These are phyloP conservation scores for Stigmatopora nigra DNA, from an alignment of 2,113 vertebrate genomes.

Conservation along the genomic window DNA sequence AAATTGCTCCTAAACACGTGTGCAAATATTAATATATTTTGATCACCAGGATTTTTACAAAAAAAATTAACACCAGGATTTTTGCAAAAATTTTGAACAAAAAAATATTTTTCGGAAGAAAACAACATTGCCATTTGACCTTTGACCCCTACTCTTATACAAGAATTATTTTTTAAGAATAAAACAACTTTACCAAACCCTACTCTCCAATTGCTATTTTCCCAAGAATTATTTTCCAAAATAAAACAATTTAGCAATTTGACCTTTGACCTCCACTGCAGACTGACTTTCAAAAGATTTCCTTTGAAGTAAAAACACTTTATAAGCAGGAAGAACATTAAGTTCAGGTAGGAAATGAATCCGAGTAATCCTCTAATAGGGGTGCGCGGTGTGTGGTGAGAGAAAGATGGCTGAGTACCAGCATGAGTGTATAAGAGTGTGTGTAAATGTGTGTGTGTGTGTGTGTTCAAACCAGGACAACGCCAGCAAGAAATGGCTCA, in stretches of 20 bases:
- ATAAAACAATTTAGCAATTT: not conserved
- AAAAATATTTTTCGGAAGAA: too few relatives aligned
- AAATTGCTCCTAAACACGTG: too few relatives aligned
- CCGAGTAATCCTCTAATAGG: constrained; percentile 44
- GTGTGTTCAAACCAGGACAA: constrained; percentile 16
- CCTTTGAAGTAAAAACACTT: not conserved
- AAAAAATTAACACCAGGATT: too few relatives aligned
- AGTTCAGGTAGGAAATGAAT: constrained; percentile 39
- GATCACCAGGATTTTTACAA: too few relatives aligned
- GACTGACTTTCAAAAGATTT: not conserved
- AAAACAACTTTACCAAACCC: too few relatives aligned
- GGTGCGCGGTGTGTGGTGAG: constrained; percentile 44
- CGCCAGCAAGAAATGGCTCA: constrained; percentile 23
- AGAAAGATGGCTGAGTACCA: constrained; percentile 56
- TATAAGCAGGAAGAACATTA: constrained; percentile 34
- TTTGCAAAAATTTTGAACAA: too few relatives aligned
- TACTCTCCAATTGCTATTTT: too few relatives aligned
- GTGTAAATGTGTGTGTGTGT: constrained; percentile 19
- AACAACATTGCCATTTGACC: too few relatives aligned
- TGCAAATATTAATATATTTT: too few relatives aligned
- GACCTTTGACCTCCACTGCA: not conserved
- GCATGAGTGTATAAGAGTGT: constrained; percentile 39
- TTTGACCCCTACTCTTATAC: too few relatives aligned
- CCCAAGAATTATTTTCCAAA: too few relatives aligned
- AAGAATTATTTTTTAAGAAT: too few relatives aligned